Conservation (phyloP, 2,797 vertebrate species). For the Tiaroga cobitis region DNA sequence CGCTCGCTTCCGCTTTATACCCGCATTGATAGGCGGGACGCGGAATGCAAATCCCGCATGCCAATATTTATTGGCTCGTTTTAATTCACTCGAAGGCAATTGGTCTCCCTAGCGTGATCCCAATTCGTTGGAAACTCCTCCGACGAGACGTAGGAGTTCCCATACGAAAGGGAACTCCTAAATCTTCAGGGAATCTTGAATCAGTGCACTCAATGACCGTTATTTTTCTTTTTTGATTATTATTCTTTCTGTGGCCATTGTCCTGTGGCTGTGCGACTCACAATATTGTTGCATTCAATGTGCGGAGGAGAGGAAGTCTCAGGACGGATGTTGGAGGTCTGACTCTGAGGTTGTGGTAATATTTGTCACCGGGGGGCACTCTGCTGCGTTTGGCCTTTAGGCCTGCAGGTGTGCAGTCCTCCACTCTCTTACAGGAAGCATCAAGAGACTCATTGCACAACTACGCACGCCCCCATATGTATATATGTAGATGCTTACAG, state of each 20-base stretch:
- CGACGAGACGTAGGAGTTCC: too few relatives aligned
- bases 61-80: too few relatives aligned
- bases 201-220: slow-evolving; percentile 70
- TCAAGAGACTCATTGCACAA: slow-evolving; percentile 48
- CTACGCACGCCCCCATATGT: slow-evolving; percentile 24
- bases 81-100: too few relatives aligned
- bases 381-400: slow-evolving; percentile 73
- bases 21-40: too few relatives aligned
- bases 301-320: background rate
- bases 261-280: slow-evolving; percentile 64
- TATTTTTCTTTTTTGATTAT: slow-evolving; percentile 68
- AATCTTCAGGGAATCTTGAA: slow-evolving; percentile 80
- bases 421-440: slow-evolving; percentile 41
- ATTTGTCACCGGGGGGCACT: slow-evolving; percentile 69
- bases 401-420: slow-evolving; percentile 75
- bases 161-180: too few relatives aligned
- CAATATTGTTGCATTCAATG: slow-evolving; percentile 47
- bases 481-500: slow-evolving; percentile 23
- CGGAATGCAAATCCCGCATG: too few relatives aligned
- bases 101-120: too few relatives aligned
- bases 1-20: too few relatives aligned
- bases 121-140: too few relatives aligned
- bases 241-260: slow-evolving; percentile 71
- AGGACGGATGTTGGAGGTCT: slow-evolving; percentile 23
- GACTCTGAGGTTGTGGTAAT: slow-evolving; percentile 63